A percentile compares a stretch with the other conserved stretches of the same genome.
Evolutionary conservation across 2,888 invertebrate species (phyloP).

Genomic region (Noctua janthe): DNA sequence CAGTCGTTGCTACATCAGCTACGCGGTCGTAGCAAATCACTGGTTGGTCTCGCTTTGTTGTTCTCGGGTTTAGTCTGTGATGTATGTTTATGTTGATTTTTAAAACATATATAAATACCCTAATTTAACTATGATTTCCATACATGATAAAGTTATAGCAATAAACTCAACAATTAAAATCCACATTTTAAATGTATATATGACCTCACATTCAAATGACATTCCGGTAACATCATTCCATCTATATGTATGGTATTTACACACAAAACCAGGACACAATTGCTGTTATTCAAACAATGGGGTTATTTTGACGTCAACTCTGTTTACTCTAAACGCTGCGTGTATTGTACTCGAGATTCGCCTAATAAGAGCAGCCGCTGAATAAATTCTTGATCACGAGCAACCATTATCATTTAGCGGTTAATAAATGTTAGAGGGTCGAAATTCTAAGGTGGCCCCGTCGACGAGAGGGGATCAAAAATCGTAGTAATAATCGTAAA

Average conservation of each 20-base stretch:
- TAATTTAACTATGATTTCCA: background rate
- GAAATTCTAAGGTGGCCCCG: conserved; percentile 81
- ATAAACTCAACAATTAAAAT: background rate
- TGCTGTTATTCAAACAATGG: conserved; percentile 64
- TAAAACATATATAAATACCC: background rate
- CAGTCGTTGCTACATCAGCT: conserved; percentile 43
- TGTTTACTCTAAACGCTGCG: conserved; percentile 59
- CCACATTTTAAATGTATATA: background rate
- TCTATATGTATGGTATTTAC: conserved; percentile 61
- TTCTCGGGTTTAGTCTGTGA: background rate
- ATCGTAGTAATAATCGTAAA: conserved; percentile 88
- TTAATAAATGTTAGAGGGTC: conserved; percentile 84
- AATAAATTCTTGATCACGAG: conserved; percentile 83
- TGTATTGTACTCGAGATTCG: conserved; percentile 64
- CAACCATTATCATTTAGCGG: conserved; percentile 86
- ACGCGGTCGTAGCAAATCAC: conserved; percentile 46
- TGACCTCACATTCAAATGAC: conserved; percentile 27
- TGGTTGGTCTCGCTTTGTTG: conserved; percentile 14
- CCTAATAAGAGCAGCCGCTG: conserved; percentile 73
- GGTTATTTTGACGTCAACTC: conserved; percentile 66
- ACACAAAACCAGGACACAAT: conserved; percentile 54
- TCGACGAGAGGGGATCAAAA: conserved; percentile 83
- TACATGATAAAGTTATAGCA: conserved; percentile 1
- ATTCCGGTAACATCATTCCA: conserved; percentile 50
- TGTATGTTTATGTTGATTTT: background rate